Conservation (phyloP, 2,888 invertebrate species). For the Thymelicus lineola region DNA sequence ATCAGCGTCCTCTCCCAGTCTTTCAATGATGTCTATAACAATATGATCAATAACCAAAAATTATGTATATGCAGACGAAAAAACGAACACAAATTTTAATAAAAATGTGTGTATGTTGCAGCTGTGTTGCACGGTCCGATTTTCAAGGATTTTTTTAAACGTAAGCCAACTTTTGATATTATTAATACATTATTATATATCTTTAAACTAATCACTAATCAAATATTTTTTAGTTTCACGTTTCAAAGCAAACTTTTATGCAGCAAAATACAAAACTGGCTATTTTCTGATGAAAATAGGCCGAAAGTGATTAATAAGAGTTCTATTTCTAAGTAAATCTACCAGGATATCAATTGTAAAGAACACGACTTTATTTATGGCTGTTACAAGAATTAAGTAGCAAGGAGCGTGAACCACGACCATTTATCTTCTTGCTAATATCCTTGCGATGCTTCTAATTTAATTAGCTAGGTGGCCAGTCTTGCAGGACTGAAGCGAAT, state of each 20-base stretch:
- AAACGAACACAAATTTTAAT: no score
- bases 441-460: conserved; percentile 65
- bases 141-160: no score
- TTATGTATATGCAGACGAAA: no score
- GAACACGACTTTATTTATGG: conserved; percentile 39
- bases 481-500: conserved; percentile 29
- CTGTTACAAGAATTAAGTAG: conserved; percentile 66
- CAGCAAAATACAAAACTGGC: not conserved
- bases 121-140: no score
- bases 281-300: not conserved
- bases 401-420: conserved; percentile 68
- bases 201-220: no score
- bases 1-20: no score
- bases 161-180: no score
- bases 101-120: no score
- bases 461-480: conserved; percentile 58
- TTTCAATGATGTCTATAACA: no score
- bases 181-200: no score
- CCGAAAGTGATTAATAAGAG: not conserved
- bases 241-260: not conserved
- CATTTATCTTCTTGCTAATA: conserved; percentile 76
- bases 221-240: no score
- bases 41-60: no score
- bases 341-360: conserved; percentile 24
- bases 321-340: conserved; percentile 16